Evolutionary conservation across 1,140 invertebrate genomes (phyloP).

Genomic region (Drosophila albomicans): DNA sequence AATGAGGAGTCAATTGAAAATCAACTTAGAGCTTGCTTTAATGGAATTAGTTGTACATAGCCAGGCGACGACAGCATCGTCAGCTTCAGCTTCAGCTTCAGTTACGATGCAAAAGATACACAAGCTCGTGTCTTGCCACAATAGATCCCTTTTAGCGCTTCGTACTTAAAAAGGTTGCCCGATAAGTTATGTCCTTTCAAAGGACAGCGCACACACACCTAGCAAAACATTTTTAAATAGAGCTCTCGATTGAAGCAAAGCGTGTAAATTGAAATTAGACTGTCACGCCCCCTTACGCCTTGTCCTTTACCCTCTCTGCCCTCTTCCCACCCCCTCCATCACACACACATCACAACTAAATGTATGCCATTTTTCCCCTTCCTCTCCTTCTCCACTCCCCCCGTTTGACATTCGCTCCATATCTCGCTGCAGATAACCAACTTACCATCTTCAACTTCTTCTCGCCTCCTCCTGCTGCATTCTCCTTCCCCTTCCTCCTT

Average conservation of each 20-base stretch:
- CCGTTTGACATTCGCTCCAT: neutral
- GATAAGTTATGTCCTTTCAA: neutral
- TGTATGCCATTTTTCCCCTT: too few relatives aligned
- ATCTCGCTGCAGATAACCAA: conserved; percentile 16
- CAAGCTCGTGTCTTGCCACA: neutral
- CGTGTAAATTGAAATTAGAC: conserved; percentile 77
- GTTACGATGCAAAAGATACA: conserved; percentile 40
- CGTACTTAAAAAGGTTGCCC: conserved; percentile 9
- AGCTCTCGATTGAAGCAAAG: conserved; percentile 72
- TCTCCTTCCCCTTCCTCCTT: neutral
- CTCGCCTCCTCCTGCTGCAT: neutral
- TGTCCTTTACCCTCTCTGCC: conserved; percentile 4
- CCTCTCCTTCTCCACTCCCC: too few relatives aligned
- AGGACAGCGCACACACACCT: conserved; percentile 8
- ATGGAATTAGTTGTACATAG: conserved; percentile 78
- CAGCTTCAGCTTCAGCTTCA: conserved; percentile 32
- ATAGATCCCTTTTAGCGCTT: conserved; percentile 6
- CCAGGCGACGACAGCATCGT: conserved; percentile 19
- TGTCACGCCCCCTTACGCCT: conserved; percentile 12
- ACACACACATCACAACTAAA: too few relatives aligned
- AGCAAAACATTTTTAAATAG: conserved; percentile 72
- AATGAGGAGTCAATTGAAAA: conserved; percentile 83
- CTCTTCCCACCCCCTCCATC: neutral
- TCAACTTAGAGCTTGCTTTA: conserved; percentile 81
- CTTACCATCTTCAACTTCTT: conserved; percentile 4